These are phyloP conservation scores for Turnix velox DNA, from an alignment of 2,113 vertebrate genomes.

Conservation along the genomic window DNA sequence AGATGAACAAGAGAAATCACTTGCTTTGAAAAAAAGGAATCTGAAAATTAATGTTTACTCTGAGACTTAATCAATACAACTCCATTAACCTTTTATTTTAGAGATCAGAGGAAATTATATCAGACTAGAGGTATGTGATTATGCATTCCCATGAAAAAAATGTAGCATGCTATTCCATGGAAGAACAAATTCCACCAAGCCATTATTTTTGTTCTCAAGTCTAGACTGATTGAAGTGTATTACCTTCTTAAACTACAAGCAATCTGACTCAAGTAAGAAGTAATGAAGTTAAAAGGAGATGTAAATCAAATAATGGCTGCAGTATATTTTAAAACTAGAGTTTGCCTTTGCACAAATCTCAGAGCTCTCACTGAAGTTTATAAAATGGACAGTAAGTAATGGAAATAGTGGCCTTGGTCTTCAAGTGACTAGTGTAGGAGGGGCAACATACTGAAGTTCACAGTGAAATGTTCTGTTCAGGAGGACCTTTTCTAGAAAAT, in stretches of 20 bases:
- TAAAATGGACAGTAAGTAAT: not conserved
- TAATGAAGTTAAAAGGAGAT: not conserved
- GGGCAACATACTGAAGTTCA: not conserved
- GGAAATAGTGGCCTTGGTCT: not conserved
- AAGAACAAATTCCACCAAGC: not conserved
- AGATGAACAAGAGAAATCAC: not conserved
- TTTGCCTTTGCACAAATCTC: not conserved
- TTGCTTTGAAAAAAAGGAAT: conserved; percentile 3
- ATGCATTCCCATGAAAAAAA: not conserved
- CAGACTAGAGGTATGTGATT: not conserved
- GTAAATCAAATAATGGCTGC: not conserved
- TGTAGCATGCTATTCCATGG: not conserved
- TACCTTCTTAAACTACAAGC: not conserved
- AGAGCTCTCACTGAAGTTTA: not conserved
- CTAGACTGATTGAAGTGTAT: not conserved
- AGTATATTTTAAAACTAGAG: not conserved
- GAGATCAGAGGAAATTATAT: conserved; percentile 24
- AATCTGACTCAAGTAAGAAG: not conserved
- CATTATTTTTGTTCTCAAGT: not conserved
- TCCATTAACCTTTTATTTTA: conserved; percentile 9
- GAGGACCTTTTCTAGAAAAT: not conserved
- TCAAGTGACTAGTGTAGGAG: not conserved
- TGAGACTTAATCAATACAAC: not conserved
- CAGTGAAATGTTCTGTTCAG: not conserved
- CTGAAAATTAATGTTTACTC: not conserved